A percentile compares a stretch with the other conserved stretches of the same genome.
phyloP scores from a whole-genome alignment of 2,888 invertebrate genomes.

The Buathra laborator region DNA sequence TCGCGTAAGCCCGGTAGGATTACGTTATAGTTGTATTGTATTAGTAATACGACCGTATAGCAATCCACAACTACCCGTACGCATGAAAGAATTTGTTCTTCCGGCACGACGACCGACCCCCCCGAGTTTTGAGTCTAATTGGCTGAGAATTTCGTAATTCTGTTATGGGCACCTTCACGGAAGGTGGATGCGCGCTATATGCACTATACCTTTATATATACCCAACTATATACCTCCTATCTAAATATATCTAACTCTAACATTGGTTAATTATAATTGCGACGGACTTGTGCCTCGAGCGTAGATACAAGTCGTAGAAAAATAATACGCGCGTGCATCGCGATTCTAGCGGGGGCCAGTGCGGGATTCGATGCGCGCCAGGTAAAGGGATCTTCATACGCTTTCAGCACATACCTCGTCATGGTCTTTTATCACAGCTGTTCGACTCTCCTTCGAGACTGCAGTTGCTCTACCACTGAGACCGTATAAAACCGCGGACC shows the following conservation, averaged over 20 bases:
- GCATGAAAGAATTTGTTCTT: conserved; percentile 69
- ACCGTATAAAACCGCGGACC: conserved; percentile 7
- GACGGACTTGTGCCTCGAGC: conserved; percentile 37
- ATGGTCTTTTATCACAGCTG: conserved; percentile 79
- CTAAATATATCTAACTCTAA: not conserved
- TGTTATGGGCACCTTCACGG: conserved; percentile 74
- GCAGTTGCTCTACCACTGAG: conserved; percentile 11
- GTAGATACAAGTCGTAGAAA: conserved; percentile 34
- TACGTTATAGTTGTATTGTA: conserved; percentile 31
- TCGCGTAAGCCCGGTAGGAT: conserved; percentile 31
- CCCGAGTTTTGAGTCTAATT: conserved; percentile 77
- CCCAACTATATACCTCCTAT: not conserved
- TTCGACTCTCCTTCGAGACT: conserved; percentile 66
- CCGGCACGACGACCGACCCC: conserved; percentile 59
- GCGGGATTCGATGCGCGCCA: conserved; percentile 47
- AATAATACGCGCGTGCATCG: conserved; percentile 41
- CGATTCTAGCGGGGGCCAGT: conserved; percentile 26
- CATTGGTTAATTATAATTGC: conserved; percentile 71
- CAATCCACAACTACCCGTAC: conserved; percentile 5
- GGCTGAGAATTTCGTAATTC: conserved; percentile 77
- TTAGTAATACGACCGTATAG: not conserved
- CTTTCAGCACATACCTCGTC: conserved; percentile 83
- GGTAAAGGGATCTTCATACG: conserved; percentile 77
- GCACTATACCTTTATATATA: conserved; percentile 3
- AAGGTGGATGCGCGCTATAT: conserved; percentile 43